Evolutionary conservation across 1,140 invertebrate genomes (phyloP), one percentile per base, ranked within the genome.

Genomic region (Oryctes rhinoceros): DNA sequence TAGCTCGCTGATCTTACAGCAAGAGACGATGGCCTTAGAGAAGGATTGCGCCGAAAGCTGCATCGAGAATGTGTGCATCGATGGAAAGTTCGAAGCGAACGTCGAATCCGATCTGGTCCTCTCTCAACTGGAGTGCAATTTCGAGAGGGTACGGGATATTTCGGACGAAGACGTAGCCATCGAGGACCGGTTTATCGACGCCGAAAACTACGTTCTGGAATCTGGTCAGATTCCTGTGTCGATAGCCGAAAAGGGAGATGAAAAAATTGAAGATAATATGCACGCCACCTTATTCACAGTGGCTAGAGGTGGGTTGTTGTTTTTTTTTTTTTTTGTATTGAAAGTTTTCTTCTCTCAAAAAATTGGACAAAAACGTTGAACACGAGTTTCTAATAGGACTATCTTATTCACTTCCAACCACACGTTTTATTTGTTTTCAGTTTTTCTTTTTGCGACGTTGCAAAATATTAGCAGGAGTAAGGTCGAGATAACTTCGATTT

Each of bases 121-220:
- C 71, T 82, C 85, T 2, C 84, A 85, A 62, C 71, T 86, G 18
- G 83, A 85, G 77, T 81, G 78, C 30, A 84, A 83, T 76, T 86
- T 85, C 80, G 82, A 82, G 48, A 82, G 76, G 80, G 83, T 83
- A 13, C 82, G 81, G 53, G 83, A 81, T 77, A 84, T 84, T 39
- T 83, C 81, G 9, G 85, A 86, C 78, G 85, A 86, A 67, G 86
- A 87, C 48, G 87, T 87, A 81, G 84, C 84, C 7, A 87, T 87
- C 77, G 87, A 88, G 80, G 85, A 88, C 80, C 82, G 88, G 18
- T 88, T 88, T 83, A 86, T 87, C 18, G 88, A 88, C 85, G 87
- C 87, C 9, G 88, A 89, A 81, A 88, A 87, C 83, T 88, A 88
- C 83, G 86, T 88, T 4, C 79, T 88, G 62, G 88, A 89, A 83